Evolutionary conservation across 2,113 vertebrate species (phyloP).

Genomic region (Heterocephalus glaber): DNA sequence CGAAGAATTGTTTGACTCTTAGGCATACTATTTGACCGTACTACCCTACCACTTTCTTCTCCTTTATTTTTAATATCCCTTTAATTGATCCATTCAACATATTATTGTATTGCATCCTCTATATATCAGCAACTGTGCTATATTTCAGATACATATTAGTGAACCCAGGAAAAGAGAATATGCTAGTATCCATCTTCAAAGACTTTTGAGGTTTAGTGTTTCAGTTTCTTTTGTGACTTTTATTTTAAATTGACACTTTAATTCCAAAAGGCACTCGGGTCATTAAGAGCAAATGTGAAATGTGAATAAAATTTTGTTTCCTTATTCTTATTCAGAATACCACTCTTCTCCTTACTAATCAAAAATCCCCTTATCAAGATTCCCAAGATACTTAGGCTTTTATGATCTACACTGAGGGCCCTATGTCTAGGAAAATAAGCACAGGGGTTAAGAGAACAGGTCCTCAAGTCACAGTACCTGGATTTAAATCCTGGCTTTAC

Average conservation of each 20-base stretch:
- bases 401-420: not conserved
- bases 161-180: not conserved
- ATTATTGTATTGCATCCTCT: not conserved
- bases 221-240: conserved; percentile 45
- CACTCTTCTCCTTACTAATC: not conserved
- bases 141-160: not conserved
- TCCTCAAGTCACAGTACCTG: not conserved
- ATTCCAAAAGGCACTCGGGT: conserved; percentile 2
- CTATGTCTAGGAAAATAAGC: not conserved
- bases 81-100: not conserved
- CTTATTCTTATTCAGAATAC: not conserved
- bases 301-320: not conserved
- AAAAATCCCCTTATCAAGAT: conserved; percentile 6
- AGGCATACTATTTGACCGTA: not conserved
- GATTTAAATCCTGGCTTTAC: not conserved
- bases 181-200: not conserved
- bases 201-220: conserved; percentile 19
- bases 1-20: not conserved
- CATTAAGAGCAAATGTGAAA: conserved; percentile 3
- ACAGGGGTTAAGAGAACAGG: not conserved
- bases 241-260: not conserved
- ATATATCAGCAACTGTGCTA: not conserved
- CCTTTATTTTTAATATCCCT: not conserved
- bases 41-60: not conserved
- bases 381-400: conserved; percentile 6